Evolutionary conservation across 2,797 vertebrate species (phyloP).

Genomic region (Gymnoscopelus braueri): DNA sequence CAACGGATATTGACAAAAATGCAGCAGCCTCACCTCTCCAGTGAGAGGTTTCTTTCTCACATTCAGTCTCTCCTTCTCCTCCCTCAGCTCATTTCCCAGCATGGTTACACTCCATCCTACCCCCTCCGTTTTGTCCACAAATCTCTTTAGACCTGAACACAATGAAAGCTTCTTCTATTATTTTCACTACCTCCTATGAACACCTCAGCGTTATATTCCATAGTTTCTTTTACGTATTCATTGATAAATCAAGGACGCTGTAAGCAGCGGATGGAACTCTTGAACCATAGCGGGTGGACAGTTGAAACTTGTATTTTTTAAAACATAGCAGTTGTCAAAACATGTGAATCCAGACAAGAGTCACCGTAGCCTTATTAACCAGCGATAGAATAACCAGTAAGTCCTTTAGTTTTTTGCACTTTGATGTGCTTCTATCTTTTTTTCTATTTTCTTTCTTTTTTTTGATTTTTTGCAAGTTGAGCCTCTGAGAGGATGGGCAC

Average conservation of each 20-base stretch:
- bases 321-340: constrained; percentile 1
- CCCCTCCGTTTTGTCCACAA: constrained; percentile 26
- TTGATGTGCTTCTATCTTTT: constrained; percentile 14
- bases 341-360: constrained; percentile 29
- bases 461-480: constrained; percentile 57
- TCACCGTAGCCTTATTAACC: constrained; percentile 44
- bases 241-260: constrained; percentile 45
- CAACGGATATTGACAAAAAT: constrained; percentile 48
- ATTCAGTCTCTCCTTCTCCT: constrained; percentile 17
- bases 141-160: constrained; percentile 31
- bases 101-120: constrained; percentile 19
- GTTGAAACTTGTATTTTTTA: constrained; percentile 14
- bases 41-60: constrained; percentile 1
- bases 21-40: constrained; percentile 42
- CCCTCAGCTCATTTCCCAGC: constrained; percentile 7
- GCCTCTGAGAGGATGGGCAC: constrained; percentile 57
- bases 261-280: constrained; percentile 57
- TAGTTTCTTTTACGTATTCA: constrained; percentile 46
- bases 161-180: not conserved
- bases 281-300: constrained; percentile 50
- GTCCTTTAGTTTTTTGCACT: constrained; percentile 62
- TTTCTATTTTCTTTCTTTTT: constrained; percentile 40
- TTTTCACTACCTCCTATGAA: constrained; percentile 7
- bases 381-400: constrained; percentile 44
- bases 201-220: constrained; percentile 5